A percentile compares a stretch with the other conserved stretches of the same genome.
Conservation (phyloP, 2,797 vertebrate species). For the Schizothorax lantsangensis region DNA sequence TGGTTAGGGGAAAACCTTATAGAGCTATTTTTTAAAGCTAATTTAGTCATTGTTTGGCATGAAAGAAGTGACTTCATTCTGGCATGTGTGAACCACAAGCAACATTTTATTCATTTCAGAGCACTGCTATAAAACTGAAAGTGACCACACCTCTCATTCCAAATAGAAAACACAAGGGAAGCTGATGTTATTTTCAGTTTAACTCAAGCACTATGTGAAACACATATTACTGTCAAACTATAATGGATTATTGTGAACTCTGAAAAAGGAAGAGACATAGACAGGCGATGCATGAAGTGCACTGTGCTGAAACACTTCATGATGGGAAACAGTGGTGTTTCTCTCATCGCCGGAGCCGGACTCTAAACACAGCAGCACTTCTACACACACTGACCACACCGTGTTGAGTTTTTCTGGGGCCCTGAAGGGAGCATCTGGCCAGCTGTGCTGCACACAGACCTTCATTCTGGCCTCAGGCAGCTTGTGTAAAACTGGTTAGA, state of each 20-base stretch:
- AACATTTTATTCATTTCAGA: not conserved
- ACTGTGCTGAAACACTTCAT: conserved; percentile 16
- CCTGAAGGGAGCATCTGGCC: conserved; percentile 57
- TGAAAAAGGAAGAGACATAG: not conserved
- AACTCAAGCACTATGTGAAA: conserved; percentile 10
- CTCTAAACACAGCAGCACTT: conserved; percentile 33
- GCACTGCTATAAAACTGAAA: not conserved
- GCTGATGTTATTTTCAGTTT: conserved; percentile 24
- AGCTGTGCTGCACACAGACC: conserved; percentile 45
- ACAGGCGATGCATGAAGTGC: not conserved
- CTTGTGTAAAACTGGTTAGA: not conserved
- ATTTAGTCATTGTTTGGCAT: not conserved
- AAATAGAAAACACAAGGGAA: not conserved
- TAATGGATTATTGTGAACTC: not conserved
- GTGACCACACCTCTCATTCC: conserved; percentile 13
- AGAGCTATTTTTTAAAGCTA: not conserved
- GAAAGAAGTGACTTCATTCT: conserved; percentile 19
- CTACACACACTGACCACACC: conserved; percentile 37
- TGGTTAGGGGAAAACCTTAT: not conserved
- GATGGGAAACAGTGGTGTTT: conserved; percentile 48
- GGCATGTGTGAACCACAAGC: not conserved
- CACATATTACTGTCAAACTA: not conserved
- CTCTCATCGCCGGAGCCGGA: conserved; percentile 5
- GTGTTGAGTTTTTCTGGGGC: conserved; percentile 35
- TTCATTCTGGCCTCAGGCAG: conserved; percentile 13